Conservation (phyloP, 2,888 invertebrate genomes). For the Melikaiella ostensackeni region DNA sequence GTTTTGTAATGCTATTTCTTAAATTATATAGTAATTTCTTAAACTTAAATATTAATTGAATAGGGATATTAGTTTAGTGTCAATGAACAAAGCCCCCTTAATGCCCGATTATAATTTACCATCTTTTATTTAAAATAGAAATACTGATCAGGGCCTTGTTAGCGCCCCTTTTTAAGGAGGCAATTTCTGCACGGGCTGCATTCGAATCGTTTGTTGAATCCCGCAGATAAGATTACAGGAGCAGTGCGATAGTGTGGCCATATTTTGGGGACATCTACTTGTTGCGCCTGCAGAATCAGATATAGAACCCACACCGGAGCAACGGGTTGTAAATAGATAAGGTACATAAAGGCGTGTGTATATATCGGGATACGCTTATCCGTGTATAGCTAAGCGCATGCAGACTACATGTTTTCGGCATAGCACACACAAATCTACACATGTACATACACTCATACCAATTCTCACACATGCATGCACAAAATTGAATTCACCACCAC, state of each 20-base stretch:
- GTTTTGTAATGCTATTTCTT: too few relatives aligned
- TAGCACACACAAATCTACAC: background rate
- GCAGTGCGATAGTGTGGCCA: constrained; percentile 55
- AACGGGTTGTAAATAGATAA: constrained; percentile 43
- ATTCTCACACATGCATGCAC: background rate
- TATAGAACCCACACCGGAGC: constrained; percentile 41
- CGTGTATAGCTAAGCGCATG: background rate
- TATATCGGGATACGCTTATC: background rate
- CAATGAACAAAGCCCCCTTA: too few relatives aligned
- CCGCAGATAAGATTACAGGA: constrained; percentile 47
- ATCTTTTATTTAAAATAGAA: too few relatives aligned
- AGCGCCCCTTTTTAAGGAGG: too few relatives aligned
- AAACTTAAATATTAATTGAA: too few relatives aligned
- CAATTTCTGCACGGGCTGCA: too few relatives aligned
- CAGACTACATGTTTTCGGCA: constrained; percentile 18
- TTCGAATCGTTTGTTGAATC: constrained; percentile 56
- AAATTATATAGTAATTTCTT: too few relatives aligned
- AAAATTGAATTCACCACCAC: background rate
- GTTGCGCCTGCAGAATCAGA: constrained; percentile 52
- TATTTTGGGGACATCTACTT: constrained; percentile 64
- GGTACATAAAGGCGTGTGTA: background rate
- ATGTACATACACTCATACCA: background rate
- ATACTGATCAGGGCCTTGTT: too few relatives aligned
- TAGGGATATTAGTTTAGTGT: too few relatives aligned
- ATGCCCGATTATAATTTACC: too few relatives aligned